Conservation (phyloP, 2,888 invertebrate species). For the Cheilosia vernalis region DNA sequence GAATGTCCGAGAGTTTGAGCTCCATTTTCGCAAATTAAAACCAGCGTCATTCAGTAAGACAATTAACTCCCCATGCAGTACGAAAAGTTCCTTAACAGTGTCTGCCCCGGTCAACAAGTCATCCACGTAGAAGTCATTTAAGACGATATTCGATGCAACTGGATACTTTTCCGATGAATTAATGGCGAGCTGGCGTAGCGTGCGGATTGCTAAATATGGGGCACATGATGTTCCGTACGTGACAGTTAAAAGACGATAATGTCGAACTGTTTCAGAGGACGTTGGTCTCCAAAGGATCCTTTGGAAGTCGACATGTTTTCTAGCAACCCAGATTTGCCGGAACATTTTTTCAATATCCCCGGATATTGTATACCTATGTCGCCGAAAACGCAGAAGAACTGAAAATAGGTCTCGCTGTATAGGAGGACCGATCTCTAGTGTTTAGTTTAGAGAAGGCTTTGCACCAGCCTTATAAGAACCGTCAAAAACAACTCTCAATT, state of each 20-base stretch:
- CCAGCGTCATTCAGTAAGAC: neutral
- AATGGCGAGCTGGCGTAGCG: slow-evolving; percentile 45
- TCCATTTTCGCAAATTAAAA: neutral
- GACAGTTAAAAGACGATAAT: slow-evolving; percentile 67
- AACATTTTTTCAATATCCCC: slow-evolving; percentile 64
- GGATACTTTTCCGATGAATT: neutral
- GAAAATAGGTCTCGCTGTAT: slow-evolving; percentile 62
- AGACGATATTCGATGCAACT: no score
- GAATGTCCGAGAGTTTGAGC: neutral
- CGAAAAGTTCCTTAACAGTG: neutral
- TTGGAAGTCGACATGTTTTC: slow-evolving; percentile 53
- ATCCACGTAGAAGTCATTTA: neutral
- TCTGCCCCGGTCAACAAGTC: neutral
- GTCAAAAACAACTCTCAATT: no score
- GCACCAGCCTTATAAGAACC: slow-evolving; percentile 45
- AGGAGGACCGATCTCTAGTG: slow-evolving; percentile 41
- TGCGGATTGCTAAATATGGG: slow-evolving; percentile 64
- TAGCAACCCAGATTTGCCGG: slow-evolving; percentile 47
- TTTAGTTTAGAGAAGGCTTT: slow-evolving; percentile 58
- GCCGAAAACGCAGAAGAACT: slow-evolving; percentile 29
- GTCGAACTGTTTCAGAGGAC: slow-evolving; percentile 16
- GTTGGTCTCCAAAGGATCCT: slow-evolving; percentile 57
- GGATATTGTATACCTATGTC: slow-evolving; percentile 27
- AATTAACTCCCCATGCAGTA: neutral
- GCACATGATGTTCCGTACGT: no score